A percentile compares a stretch with the other conserved stretches of the same genome.
Conservation (phyloP, 2,888 invertebrate genomes). For the Myopa testacea region DNA sequence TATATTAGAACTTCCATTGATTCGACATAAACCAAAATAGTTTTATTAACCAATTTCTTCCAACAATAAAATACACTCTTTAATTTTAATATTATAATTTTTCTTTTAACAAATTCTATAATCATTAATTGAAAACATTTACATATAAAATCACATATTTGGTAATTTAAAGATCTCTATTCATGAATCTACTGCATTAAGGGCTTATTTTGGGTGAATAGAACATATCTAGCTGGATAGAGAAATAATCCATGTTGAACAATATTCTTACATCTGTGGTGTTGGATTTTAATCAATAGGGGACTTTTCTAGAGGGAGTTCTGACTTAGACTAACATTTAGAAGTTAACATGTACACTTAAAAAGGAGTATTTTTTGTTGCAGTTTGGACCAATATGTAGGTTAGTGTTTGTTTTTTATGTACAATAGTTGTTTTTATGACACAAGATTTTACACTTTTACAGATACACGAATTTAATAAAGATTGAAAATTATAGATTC, state of each 20-base stretch:
- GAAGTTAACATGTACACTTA: not conserved
- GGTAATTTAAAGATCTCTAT: not conserved
- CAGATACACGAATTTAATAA: not conserved
- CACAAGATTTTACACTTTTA: not conserved
- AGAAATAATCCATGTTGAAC: no score
- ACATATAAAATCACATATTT: conserved; percentile 22
- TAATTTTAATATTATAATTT: not conserved
- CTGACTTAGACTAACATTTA: not conserved
- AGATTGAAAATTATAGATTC: not conserved
- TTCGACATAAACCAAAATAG: no score
- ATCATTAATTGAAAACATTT: conserved; percentile 31
- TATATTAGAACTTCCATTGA: no score
- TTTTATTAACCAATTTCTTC: not conserved
- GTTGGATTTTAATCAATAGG: no score
- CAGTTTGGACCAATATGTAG: conserved; percentile 21
- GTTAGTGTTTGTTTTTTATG: not conserved
- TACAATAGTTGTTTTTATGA: no score
- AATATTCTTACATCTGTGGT: no score
- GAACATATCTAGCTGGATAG: not conserved
- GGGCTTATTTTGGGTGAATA: not conserved
- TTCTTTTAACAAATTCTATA: conserved; percentile 33
- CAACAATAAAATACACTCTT: conserved; percentile 4
- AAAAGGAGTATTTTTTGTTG: conserved; percentile 16
- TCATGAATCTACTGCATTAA: no score
- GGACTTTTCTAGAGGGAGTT: no score